Base-by-base conservation (phyloP, 2,797 vertebrate species). In the Bradypodion pumilum region DNA sequence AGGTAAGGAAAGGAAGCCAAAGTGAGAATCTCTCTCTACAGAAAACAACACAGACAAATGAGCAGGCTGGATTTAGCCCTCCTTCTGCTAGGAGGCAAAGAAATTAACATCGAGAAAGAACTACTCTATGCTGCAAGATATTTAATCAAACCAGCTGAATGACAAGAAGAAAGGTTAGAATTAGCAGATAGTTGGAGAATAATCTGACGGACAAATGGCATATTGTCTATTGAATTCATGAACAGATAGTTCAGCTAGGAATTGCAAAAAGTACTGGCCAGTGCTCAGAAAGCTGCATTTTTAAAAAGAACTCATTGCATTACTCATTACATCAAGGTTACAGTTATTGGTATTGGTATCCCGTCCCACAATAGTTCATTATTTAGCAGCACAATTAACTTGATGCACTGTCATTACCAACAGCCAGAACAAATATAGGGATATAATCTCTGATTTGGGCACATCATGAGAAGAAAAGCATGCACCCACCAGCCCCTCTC, bases 31-130 rank as follows among this genome's bases (percentile, higher is more conserved):
- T 46, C 32, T 19, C 66, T 84, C 66, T 73, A 7, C 7, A n/a
- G 35, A 59, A 66, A 72, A 42, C 66, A 76, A 80, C 35, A 59
- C 37, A 70, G 76, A 72, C 69, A 81, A 79, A n/a, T 12, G 25
- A 37, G 37, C n/a, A 52, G 7, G 73, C 27, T 42, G 60, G 52
- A 63, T 56, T 21, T 23, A 56, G 72, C 42, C 12, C 52, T 44
- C 68, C 37, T 49, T 25, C 10, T 37, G 21, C 19, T 42, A 60
- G 25, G 10, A 29, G 62, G 9, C 16, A 49, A 23, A 52, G 65
- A 37, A 16, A 52, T 9, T 72, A 44, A 81, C 46, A 21, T 70
- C 6, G 27, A 46, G 6, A 32, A 74, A 27, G 44, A 79, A 8
- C 27, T 49, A 7, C 8, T n/a, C 15, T 42, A 68, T 40, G 16